Conservation (phyloP, 2,888 invertebrate genomes). For the Rhynchonema sp. region DNA sequence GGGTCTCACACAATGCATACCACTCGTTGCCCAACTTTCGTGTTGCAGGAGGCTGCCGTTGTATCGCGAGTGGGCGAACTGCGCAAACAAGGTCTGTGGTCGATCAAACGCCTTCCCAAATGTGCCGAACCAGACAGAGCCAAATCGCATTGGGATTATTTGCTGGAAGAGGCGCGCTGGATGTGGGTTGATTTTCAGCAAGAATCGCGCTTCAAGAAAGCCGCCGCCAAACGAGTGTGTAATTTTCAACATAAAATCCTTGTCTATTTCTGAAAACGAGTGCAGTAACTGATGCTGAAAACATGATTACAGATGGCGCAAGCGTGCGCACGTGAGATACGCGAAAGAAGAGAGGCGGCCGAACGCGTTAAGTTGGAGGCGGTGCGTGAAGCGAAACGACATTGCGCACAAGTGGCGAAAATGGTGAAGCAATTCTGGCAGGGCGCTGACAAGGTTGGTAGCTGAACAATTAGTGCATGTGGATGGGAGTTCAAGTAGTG, state of each 20-base stretch:
- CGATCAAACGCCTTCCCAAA: conserved; percentile 36
- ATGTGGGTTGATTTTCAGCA: conserved; percentile 88
- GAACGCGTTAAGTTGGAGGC: conserved; percentile 70
- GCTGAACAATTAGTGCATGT: conserved; percentile 73
- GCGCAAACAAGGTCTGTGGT: conserved; percentile 83
- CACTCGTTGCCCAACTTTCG: neutral
- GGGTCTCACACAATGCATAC: neutral
- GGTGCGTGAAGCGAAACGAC: conserved; percentile 70
- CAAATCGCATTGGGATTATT: conserved; percentile 94
- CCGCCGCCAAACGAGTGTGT: conserved; percentile 49
- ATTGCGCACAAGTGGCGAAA: conserved; percentile 73
- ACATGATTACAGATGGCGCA: conserved; percentile 9
- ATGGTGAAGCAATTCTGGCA: conserved; percentile 85
- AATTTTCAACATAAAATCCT: too few relatives aligned
- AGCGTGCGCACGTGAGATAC: conserved; percentile 10
- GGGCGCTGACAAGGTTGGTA: conserved; percentile 67
- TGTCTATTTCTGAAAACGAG: too few relatives aligned
- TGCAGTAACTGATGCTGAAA: too few relatives aligned
- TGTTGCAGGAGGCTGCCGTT: conserved; percentile 61
- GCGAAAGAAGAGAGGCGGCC: conserved; percentile 63
- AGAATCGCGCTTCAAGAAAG: conserved; percentile 92
- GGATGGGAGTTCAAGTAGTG: conserved; percentile 72
- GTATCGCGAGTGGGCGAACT: conserved; percentile 75
- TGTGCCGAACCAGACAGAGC: conserved; percentile 66
- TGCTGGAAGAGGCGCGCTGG: conserved; percentile 89